phyloP scores from a whole-genome alignment of 2,888 invertebrate genomes.

The Azorinus chamasolen region DNA sequence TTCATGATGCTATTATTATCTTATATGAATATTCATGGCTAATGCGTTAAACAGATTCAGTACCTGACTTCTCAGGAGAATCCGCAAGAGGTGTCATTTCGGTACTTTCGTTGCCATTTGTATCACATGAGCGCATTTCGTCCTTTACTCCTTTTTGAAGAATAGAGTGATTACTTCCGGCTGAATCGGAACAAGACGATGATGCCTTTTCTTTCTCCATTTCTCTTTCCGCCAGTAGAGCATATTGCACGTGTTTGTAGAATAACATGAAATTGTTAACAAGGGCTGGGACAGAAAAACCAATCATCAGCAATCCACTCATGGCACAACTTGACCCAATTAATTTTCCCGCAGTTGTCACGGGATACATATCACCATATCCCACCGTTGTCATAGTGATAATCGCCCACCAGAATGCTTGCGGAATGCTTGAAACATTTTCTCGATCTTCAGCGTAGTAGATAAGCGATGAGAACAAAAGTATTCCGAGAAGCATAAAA shows the following conservation, averaged over 20 bases:
- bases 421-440: slow-evolving; percentile 78
- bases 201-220: slow-evolving; percentile 6
- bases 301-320: slow-evolving; percentile 80
- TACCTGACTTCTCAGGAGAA: too few species aligned
- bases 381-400: slow-evolving; percentile 85
- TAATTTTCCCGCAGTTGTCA: slow-evolving; percentile 73
- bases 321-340: slow-evolving; percentile 80
- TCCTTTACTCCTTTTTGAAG: too few species aligned
- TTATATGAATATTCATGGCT: too few species aligned
- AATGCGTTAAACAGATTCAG: too few species aligned
- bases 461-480: slow-evolving; percentile 82
- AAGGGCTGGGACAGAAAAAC: slow-evolving; percentile 82
- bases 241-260: slow-evolving; percentile 78
- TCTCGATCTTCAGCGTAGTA: slow-evolving; percentile 78
- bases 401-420: slow-evolving; percentile 83
- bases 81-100: too few species aligned
- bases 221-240: slow-evolving; percentile 54
- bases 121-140: too few species aligned
- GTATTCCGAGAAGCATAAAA: slow-evolving; percentile 81
- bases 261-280: slow-evolving; percentile 83
- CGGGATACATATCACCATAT: slow-evolving; percentile 83
- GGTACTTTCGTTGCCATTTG: too few species aligned
- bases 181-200: too few species aligned
- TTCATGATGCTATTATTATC: too few species aligned
- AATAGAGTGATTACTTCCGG: too few species aligned